Base-by-base conservation (phyloP, 2,888 invertebrate species). In the Melanchra persicariae region DNA sequence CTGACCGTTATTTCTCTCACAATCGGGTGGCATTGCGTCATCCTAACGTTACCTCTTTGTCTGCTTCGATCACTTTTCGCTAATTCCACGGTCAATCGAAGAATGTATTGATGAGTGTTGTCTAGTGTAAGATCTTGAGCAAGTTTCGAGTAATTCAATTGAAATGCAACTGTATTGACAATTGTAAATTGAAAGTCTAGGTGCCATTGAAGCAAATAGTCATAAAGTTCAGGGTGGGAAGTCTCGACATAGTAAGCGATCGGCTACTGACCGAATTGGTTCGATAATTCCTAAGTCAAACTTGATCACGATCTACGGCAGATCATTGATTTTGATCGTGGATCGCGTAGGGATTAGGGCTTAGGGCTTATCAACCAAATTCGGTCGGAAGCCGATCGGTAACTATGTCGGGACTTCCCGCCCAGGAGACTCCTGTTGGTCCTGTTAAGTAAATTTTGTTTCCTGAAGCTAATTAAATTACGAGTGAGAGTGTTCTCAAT, bases 41-140 rank as follows among this genome's bases (percentile, higher is more conserved):
- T 75, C 45, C 58, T 81, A 81, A 82, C 82, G 78, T 65, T 78
- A 78, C 65, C 77, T 82, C 82, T 73, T 81, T 77, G 82, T 79
- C 77, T 55, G 10, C 17, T 55, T 64, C 63, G 67, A 77, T 81
- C 19, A 57, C 43, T 73, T 81, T 79, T 82, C 43, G 64, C 67
- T 51, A 60, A 66, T 72, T 65, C 64, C 54, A 54, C 64, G 79
- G 47, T 49, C 52, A 54, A 72, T 65, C 45, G 62, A 72, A 65
- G 43, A 69, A 45, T 80, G 12, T 75, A 40, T 37, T 54, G 26
- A 54, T 40, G 15, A 40, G 26, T 47, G 40, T 63, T 47, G 40
- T 15, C 26, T 79, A 60, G 52, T 63, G 54, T 59, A 26, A 69
- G 22, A 2, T 55, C 34, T 69, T 74, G 47, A 54, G 69, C 52